These are phyloP conservation scores for Eurytoma californica DNA, from an alignment of 2,888 invertebrate species.

Conservation along the genomic window DNA sequence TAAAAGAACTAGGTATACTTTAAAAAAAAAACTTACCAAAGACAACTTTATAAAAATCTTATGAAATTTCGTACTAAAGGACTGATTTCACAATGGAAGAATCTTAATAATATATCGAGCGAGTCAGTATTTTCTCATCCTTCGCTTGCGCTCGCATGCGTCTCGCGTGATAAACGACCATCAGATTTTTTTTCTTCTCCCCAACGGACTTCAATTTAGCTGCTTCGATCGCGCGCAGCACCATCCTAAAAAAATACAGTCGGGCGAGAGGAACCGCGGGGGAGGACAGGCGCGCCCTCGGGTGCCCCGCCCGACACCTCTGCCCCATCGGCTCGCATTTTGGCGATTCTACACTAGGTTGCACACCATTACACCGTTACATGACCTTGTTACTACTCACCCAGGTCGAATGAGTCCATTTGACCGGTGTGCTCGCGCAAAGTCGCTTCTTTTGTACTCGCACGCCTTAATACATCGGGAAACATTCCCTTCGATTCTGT, in stretches of 20 bases:
- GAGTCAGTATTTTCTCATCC: too few relatives aligned
- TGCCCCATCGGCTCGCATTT: conserved; percentile 2
- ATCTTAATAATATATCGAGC: too few relatives aligned
- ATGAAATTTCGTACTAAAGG: too few relatives aligned
- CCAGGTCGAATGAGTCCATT: background rate
- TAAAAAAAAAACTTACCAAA: too few relatives aligned
- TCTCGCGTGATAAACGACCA: conserved; percentile 20
- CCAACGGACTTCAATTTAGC: background rate
- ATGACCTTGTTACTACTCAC: conserved; percentile 32
- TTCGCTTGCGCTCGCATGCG: background rate
- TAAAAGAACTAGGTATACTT: too few relatives aligned
- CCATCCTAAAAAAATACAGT: conserved; percentile 3
- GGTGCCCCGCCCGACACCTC: conserved; percentile 8
- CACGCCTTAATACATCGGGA: background rate
- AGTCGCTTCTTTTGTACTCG: background rate
- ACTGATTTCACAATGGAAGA: too few relatives aligned
- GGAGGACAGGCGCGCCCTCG: background rate
- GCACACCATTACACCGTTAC: background rate
- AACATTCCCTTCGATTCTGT: conserved; percentile 8
- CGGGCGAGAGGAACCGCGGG: background rate
- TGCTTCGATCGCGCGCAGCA: background rate
- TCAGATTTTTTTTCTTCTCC: background rate
- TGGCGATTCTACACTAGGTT: conserved; percentile 3
- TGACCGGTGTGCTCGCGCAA: background rate
- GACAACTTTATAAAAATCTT: too few relatives aligned